Conservation (phyloP, 2,113 vertebrate species). For the Progne subis region DNA sequence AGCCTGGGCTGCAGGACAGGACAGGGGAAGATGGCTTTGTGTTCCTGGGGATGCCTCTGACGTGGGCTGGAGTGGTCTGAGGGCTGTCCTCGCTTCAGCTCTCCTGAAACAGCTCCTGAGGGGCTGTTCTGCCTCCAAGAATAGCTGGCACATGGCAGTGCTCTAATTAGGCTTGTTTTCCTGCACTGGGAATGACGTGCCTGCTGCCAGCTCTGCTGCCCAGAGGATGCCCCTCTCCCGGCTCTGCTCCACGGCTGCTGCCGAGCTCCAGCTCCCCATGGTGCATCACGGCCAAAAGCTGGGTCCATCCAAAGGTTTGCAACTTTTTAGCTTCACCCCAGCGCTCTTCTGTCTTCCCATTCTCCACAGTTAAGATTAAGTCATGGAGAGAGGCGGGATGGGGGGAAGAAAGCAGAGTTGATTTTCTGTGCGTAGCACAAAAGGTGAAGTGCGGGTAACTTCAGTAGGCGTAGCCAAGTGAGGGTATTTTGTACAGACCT, state of each 20-base stretch:
- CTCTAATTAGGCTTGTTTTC: conserved; percentile 8
- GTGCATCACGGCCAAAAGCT: neutral
- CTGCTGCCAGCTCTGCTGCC: neutral
- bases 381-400: neutral
- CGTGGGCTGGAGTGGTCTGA: neutral
- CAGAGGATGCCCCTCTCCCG: neutral
- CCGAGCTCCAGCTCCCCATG: neutral
- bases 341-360: neutral
- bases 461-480: neutral
- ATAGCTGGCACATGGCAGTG: conserved; percentile 39
- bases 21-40: neutral
- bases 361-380: neutral
- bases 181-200: neutral
- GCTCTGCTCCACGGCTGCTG: rapidly evolving
- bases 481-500: neutral
- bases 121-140: conserved; percentile 39
- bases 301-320: neutral
- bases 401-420: neutral
- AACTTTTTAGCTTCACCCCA: neutral
- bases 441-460: neutral
- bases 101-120: neutral
- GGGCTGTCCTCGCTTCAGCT: neutral
- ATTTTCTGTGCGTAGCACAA: conserved; percentile 35
- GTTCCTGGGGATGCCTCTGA: conserved; percentile 38
- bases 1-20: neutral